Evolutionary conservation across 2,797 vertebrate species (phyloP), one percentile per base, ranked within the genome.

Genomic region (Scarus forsteni): DNA sequence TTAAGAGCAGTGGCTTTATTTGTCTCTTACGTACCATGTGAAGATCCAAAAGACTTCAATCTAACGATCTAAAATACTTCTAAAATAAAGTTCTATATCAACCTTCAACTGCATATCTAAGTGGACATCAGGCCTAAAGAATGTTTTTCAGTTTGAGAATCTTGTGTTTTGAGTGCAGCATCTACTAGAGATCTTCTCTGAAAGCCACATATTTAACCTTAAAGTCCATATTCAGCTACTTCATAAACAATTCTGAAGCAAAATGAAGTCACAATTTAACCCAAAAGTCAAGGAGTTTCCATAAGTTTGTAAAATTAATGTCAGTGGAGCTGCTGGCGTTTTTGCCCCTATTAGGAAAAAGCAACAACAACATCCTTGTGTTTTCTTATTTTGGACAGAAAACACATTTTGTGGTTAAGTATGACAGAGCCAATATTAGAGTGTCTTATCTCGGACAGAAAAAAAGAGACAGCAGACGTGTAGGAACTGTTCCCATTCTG

Each of bases 401-500:
- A 63, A 53, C 8, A 67, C 35, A 75, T 53, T 52, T 57, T 71
- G 46, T 51, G 48, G 39, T 38, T 15, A 14, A 44, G 46, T 55
- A 49, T 1, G 39, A 39, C 56, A 64, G 11, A 13, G 7, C 1
- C 49, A 57, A 42, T 46, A n/a, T 46, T 15, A n/a, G 8, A 80
- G 56, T 57, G 13, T 16, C 65, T 54, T 45, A 78, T 63, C 60
- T 69, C 9, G 7, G 44, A 53, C 14, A 60, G 19, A 40, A 46
- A 60, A 63, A 71, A n/a, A 46, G 48, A 35, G 16, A 65, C 45
- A 60, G 35, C 18, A 27, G 75, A 79, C 68, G 10, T 67, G 38
- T 27, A 19, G 44, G 8, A 18, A 85, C 62, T 81, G 63, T 73
- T 40, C 82, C 68, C 67, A 36, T 46, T 57, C 72, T 77, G 84